phyloP scores from a whole-genome alignment of 1,140 invertebrate genomes.

The Drosophila littoralis region DNA sequence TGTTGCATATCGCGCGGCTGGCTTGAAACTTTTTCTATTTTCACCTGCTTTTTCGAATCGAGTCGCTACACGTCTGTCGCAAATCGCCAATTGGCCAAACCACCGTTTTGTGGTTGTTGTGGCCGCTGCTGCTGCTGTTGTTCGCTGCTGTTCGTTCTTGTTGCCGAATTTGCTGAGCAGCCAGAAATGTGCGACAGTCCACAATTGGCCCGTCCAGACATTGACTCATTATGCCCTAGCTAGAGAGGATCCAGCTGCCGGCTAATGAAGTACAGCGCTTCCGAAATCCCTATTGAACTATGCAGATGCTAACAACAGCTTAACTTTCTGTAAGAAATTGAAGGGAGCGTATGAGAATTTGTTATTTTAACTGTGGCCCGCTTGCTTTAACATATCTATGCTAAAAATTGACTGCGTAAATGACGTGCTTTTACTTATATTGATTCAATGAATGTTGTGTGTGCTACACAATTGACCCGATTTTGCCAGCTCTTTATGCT shows the following conservation, averaged over 20 bases:
- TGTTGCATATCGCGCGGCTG: slow-evolving; percentile 6
- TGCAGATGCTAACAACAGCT: neutral
- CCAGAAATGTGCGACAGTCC: slow-evolving; percentile 24
- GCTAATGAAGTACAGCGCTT: neutral
- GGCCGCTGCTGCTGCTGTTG: slow-evolving; percentile 25
- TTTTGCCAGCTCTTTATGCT: too few relatives aligned
- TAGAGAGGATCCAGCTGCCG: neutral
- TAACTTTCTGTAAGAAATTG: neutral
- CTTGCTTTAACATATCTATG: too few relatives aligned
- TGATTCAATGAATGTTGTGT: too few relatives aligned
- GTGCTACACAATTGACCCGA: too few relatives aligned
- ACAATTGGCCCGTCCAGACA: slow-evolving; percentile 23
- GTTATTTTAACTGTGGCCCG: too few relatives aligned
- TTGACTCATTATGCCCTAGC: slow-evolving; percentile 39
- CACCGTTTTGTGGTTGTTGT: slow-evolving; percentile 55
- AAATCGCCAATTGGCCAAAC: slow-evolving; percentile 76
- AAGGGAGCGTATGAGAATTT: neutral
- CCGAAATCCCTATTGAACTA: neutral
- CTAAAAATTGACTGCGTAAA: too few relatives aligned
- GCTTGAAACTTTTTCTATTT: slow-evolving; percentile 15
- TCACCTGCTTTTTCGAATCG: slow-evolving; percentile 30
- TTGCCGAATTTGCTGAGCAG: slow-evolving; percentile 65
- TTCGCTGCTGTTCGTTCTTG: slow-evolving; percentile 2
- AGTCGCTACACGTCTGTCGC: slow-evolving; percentile 44
- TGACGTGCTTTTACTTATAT: too few relatives aligned